Base-by-base conservation (phyloP, 2,113 vertebrate species). In the Apodemus speciosus region DNA sequence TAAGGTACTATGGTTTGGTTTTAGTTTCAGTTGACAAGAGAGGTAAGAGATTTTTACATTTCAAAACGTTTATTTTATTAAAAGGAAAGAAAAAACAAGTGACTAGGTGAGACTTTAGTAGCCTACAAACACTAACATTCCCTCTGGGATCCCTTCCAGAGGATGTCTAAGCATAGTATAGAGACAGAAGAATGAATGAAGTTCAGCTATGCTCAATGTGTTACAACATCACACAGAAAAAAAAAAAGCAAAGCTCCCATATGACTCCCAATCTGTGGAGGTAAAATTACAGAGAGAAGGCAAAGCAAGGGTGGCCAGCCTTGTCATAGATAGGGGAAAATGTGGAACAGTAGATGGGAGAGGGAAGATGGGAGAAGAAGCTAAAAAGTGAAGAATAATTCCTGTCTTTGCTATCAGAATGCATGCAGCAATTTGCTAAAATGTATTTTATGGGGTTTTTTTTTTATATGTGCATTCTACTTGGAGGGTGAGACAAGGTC, bases 161-260 rank as follows among this genome's bases (percentile, higher is more conserved):
- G 13, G 66, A 89, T 62, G 13, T 75, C 60, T 43, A 46, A 60
- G 35, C 1, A 32, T 58, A 56, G 16, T 58, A 14, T 4, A 35
- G 38, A 91, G 49, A 95, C 76, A 85, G 80, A 20, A 60, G 85
- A 92, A 92, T 38, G 3, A 88, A 66, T 87, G 20, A 89, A 30
- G 15, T 69, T 8, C 25, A 92, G 13, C 6, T 38, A n/a, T 3
- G 32, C 16, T 35, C 9, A 68, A 64, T 35, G 35, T 10, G 23
- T 9, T 51, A 14, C 79, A 18, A 16, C 79, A 23, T 23, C 10
- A 2, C 79, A 40, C 23, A 32, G 18, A 72, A 38, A 89, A n/a
- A n/a, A n/a, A n/a, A n/a, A 94, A 49, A 25, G 27, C 38, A 76
- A 89, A 62, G 11, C 0, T 69, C 11, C 46, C 46, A 35, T 56